Evolutionary conservation across 2,113 vertebrate genomes (phyloP).

Genomic region (Thunnus maccoyii): DNA sequence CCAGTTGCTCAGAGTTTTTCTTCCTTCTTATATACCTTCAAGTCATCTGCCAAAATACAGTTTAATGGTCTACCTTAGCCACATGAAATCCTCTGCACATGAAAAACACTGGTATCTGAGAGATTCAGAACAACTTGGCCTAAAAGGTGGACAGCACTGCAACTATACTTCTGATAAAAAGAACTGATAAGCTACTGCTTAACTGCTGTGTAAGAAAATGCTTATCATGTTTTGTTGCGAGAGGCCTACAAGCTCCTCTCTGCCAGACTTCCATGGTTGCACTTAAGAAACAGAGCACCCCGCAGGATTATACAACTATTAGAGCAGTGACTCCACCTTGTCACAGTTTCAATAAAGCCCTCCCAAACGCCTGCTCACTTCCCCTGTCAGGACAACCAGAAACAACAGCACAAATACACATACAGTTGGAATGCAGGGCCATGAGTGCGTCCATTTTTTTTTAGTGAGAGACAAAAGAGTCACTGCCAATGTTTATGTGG

Average conservation of each 20-base stretch:
- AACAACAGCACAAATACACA: slow-evolving; percentile 70
- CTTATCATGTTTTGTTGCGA: not conserved
- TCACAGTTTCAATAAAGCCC: slow-evolving; percentile 70
- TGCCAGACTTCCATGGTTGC: slow-evolving; percentile 23
- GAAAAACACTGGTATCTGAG: not conserved
- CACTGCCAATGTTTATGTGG: slow-evolving; percentile 62
- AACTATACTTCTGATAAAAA: not conserved
- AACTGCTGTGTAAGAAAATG: slow-evolving; percentile 9
- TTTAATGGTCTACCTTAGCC: not conserved
- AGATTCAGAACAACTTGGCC: slow-evolving; percentile 4
- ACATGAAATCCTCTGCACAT: not conserved
- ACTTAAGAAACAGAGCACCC: slow-evolving; percentile 49
- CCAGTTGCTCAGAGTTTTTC: not conserved
- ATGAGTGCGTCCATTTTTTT: slow-evolving; percentile 42
- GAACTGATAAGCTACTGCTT: not conserved
- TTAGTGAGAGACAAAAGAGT: slow-evolving; percentile 59
- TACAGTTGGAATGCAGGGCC: slow-evolving; percentile 66
- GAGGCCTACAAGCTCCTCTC: slow-evolving; percentile 8
- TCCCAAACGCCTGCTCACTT: slow-evolving; percentile 71
- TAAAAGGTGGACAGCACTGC: not conserved
- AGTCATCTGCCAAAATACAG: not conserved
- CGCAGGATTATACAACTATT: slow-evolving; percentile 73
- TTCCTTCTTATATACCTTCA: not conserved
- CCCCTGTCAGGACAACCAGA: slow-evolving; percentile 71
- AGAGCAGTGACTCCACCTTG: slow-evolving; percentile 75